Conservation (phyloP, 1,140 invertebrate genomes). For the Artemia franciscana region DNA sequence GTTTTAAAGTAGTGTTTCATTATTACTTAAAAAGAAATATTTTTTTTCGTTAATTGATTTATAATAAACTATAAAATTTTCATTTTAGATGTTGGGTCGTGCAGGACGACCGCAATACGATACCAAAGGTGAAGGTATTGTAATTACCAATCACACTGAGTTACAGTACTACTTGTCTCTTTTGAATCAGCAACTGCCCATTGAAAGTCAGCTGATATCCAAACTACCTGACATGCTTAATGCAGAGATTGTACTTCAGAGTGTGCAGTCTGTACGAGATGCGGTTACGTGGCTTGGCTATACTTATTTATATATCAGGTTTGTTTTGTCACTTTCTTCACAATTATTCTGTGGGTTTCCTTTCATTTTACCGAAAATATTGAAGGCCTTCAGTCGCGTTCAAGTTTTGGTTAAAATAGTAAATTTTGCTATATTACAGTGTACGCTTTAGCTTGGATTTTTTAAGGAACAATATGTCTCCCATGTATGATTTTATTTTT, state of each 20-base stretch:
- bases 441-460: too few species aligned
- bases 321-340: constrained; percentile 16
- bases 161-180: constrained; percentile 94
- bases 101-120: constrained; percentile 97
- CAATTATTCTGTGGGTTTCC: constrained; percentile 1
- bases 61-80: background rate
- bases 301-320: constrained; percentile 79
- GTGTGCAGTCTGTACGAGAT: constrained; percentile 80
- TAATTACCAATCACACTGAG: constrained; percentile 97
- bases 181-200: constrained; percentile 84
- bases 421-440: too few species aligned
- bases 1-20: too few species aligned
- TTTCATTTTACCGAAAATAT: too few species aligned
- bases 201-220: constrained; percentile 57
- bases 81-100: constrained; percentile 62
- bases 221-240: constrained; percentile 90
- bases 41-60: too few species aligned
- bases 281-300: constrained; percentile 91
- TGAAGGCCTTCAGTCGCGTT: too few species aligned
- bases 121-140: constrained; percentile 91
- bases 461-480: too few species aligned
- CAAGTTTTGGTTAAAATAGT: too few species aligned
- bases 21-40: background rate
- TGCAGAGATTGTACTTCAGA: constrained; percentile 90
- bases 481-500: too few species aligned